phyloP scores from a whole-genome alignment of 2,888 invertebrate species.

The Torymus auratus region DNA sequence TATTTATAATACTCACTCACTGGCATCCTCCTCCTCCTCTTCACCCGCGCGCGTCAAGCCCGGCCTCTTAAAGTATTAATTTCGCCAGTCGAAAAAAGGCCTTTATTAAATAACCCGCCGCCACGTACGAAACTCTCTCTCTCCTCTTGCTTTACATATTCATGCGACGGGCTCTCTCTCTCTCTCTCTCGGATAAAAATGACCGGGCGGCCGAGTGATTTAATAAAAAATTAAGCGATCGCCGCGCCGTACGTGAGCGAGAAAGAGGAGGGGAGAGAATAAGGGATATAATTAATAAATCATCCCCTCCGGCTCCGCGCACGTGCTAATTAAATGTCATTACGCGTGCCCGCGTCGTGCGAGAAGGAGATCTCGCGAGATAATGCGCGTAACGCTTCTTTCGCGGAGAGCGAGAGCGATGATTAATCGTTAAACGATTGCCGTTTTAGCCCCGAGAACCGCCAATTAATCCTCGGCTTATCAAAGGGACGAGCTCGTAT shows the following conservation, averaged over 20 bases:
- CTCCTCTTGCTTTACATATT: constrained; percentile 37
- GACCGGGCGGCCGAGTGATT: constrained; percentile 43
- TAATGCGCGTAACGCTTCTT: not conserved
- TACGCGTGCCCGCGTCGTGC: constrained; percentile 23
- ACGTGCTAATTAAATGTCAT: constrained; percentile 60
- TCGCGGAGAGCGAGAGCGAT: constrained; percentile 14
- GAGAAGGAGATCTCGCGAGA: constrained; percentile 19
- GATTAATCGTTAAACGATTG: constrained; percentile 57
- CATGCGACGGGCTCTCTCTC: constrained; percentile 17
- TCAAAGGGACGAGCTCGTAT: constrained; percentile 39
- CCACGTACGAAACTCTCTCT: not conserved
- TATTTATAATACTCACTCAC: no score
- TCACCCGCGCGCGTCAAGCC: not conserved
- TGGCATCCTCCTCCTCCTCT: no score
- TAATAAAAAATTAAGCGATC: constrained; percentile 52
- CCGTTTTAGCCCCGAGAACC: constrained; percentile 49
- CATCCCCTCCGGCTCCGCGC: constrained; percentile 31
- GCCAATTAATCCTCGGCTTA: constrained; percentile 58
- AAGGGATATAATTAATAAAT: constrained; percentile 50
- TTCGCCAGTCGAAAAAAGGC: constrained; percentile 20
- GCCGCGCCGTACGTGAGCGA: not conserved
- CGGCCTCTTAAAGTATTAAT: constrained; percentile 26
- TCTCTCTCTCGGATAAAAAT: constrained; percentile 20
- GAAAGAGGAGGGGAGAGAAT: not conserved
- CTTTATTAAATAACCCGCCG: constrained; percentile 32